Evolutionary conservation across 2,113 vertebrate species (phyloP), one percentile per base, ranked within the genome.

Genomic region (Blennius ocellaris): DNA sequence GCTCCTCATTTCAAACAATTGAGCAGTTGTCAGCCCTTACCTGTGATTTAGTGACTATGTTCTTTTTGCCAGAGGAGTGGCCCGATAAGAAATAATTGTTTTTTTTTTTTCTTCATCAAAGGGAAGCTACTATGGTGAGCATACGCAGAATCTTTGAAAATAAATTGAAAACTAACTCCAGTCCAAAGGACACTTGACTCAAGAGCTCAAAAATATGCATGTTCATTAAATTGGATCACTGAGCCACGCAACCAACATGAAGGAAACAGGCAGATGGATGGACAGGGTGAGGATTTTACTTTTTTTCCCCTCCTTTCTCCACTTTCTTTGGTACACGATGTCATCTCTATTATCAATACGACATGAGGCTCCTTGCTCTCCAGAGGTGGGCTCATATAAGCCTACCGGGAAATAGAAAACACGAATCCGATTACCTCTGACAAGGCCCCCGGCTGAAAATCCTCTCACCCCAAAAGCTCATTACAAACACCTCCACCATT

Each of bases 361-460:
- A 65, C 43, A 61, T 15, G 36, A 78, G 69, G 17, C 37, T 36
- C 30, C 61, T 48, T 12, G 30, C 36, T 48, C 74, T 63, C 56
- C 51, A 17, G 64, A 75, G 48, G 75, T 53, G 49, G 51, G 72
- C 69, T 77, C 15, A 43, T 37, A 64, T 73, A 66, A 76, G 66
- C 54, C 67, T 16, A 44, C 8, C 21, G 57, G 78, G 53, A 74
- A 76, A 78, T 36, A 73, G 47, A 65, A 78, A 73, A 82, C 73
- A 61, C 61, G 61, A 81, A 86, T 73, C 59, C 45, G 78, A 86
- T 90, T 78, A 73, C 67, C 64, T 75, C 69, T 49, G 78, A 84
- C 76, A 73, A 73, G 62, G 56, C 49, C 44, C 70, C 8, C 21
- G 57, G 66, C 67, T 57, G 39, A 59, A 71, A 83, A 76, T 86